A percentile compares a stretch with the other conserved stretches of the same genome.
phyloP scores from a whole-genome alignment of 2,113 vertebrate genomes.

The Hyperoodon ampullatus region DNA sequence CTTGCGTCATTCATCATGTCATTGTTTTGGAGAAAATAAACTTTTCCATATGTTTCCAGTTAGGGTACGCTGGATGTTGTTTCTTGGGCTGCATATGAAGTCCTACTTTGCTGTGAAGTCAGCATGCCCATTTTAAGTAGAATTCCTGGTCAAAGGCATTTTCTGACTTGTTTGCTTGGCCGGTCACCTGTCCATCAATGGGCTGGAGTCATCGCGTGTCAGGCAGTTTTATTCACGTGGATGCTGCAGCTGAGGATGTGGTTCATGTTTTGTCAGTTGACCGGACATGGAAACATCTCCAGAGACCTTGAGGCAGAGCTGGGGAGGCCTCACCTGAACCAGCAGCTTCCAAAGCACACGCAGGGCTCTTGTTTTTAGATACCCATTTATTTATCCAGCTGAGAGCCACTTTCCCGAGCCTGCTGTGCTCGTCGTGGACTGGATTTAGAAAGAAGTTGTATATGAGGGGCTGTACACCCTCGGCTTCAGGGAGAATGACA shows the following conservation, averaged over 20 bases:
- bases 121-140: rapidly evolving
- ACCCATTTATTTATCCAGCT: rapidly evolving
- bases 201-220: background rate
- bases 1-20: rapidly evolving
- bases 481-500: background rate
- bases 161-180: background rate
- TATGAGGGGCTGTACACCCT: rapidly evolving
- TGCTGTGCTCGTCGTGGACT: rapidly evolving
- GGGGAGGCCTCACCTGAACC: background rate
- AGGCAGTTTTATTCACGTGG: rapidly evolving
- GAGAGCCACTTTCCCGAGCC: background rate
- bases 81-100: rapidly evolving
- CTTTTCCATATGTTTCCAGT: background rate
- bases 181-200: rapidly evolving
- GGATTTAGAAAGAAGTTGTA: rapidly evolving
- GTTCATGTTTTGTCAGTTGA: background rate
- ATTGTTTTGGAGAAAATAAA: background rate
- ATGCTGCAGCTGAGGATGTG: rapidly evolving
- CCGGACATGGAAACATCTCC: too few relatives aligned
- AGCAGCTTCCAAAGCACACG: rapidly evolving
- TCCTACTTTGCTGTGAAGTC: background rate
- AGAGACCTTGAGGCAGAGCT: background rate
- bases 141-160: background rate
- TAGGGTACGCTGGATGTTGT: rapidly evolving
- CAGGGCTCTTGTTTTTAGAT: rapidly evolving